Base-by-base conservation (phyloP, 2,888 invertebrate species). In the Dasypolia templi region DNA sequence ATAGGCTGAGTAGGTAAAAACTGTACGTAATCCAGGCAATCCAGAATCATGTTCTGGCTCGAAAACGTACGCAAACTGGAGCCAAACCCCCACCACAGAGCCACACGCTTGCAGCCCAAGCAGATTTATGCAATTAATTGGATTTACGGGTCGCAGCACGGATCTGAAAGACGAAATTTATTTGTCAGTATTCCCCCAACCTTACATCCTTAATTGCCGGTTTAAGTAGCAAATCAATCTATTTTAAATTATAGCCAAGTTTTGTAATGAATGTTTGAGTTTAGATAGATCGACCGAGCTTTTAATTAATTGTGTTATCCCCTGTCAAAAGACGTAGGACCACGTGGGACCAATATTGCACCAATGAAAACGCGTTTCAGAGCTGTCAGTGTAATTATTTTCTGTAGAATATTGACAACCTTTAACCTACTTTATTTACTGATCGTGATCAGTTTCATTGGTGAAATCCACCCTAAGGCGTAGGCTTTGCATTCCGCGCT, bases 111-210 rank as follows among this genome's bases (percentile, higher is more conserved):
- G 65, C 72, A 70, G 22, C 51, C 32, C 63, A 58, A 66, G 53
- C 72, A 65, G 67, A 65, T 79, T 72, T 55, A 68, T 70, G 74
- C 63, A 67, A 67, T 71, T 64, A 79, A 79, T 67, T 63, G 59
- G 58, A 74, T 67, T 65, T 62, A 75, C 64, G 61, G 70, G 58
- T 62, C 61, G 55, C 51, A 51, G 55, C 69, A 59, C 49, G 14
- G 63, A 63, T 49, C 42, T 53, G 74, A 53, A 46, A 68, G 42
- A 70, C 42, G 26, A 66, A 19, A 66, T 73, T 71, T 71, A 83
- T 71, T 75, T 56, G 61, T 44, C 74, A 75, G n/a, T 56, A 19
- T 72, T 55, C 49, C 68, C 69, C 44, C 6, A 29, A 67, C 46
- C 74, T 67, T 32, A 79, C 46, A 64, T 53, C 39, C 51, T 59